Evolutionary conservation across 2,797 vertebrate genomes (phyloP), one percentile per base, ranked within the genome.

Genomic region (Oreortyx pictus): DNA sequence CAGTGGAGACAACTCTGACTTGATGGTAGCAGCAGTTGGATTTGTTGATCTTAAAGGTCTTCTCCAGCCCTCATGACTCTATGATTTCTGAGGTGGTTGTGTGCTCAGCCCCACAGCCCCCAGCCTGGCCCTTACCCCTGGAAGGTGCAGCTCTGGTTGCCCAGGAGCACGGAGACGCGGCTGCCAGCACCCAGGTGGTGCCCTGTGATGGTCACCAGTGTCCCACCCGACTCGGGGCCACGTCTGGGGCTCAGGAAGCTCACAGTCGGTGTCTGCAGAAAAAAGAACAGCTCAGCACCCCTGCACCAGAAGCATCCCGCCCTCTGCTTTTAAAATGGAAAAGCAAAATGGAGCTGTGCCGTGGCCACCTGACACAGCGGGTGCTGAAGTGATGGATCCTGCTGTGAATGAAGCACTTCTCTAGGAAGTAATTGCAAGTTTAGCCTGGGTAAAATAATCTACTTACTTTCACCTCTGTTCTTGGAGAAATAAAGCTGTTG

Each of bases 101-200:
- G 5, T 3, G 1, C n/a, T 57, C 61, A 67, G 57, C 7, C 3
- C 41, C 10, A 0, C 0, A 25, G 60, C 27, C 41, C 20, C 65
- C 3, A 10, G 81, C 29, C 39, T 19, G 13, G 54, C 7, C 31
- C 98, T 99, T 96, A 99, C 99, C 98, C 98, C 0, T 98, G 98
- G 97, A 99, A 99, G 82, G 99, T 97, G 96, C 99, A 99, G 37
- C 98, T 99, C 97, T 99, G 99, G 97, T 99, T 99, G 37, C 99
- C 99, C 90, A 99, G 98, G 89, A 98, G 97, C 46, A 99, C 98
- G 0, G 97, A 98, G 73, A 99, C 99, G 0, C 67, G 98, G 98
- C 99, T 99, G 85, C 99, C 99, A 0, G 99, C 98, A 2, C 98
- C 99, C 0, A 99, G 98, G 96, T 99, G 98, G 82, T 98, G 98